These are phyloP conservation scores for Conopomorpha cramerella DNA, from an alignment of 1,140 invertebrate species.

Conservation along the genomic window DNA sequence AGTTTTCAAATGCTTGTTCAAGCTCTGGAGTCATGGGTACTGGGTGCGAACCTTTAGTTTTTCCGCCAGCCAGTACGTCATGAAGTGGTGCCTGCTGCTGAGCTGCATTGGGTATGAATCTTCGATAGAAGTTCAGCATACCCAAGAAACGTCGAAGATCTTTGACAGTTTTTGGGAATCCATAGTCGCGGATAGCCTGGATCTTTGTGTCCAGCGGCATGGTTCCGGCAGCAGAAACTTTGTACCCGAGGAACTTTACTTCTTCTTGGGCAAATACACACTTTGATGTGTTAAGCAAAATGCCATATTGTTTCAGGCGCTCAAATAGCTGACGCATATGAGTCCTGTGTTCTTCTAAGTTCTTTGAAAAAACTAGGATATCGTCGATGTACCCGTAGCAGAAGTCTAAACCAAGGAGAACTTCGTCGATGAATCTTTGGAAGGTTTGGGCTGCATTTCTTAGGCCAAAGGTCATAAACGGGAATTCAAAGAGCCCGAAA, in stretches of 20 bases:
- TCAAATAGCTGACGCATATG: constrained; percentile 10
- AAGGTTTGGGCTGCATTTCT: constrained; percentile 51
- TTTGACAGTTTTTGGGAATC: constrained; percentile 11
- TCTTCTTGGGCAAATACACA: constrained; percentile 21
- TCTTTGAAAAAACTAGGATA: constrained; percentile 41
- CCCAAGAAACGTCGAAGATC: constrained; percentile 21
- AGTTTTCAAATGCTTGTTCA: constrained; percentile 2
- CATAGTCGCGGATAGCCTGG: constrained; percentile 6
- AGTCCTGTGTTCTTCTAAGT: constrained; percentile 15
- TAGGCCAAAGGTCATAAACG: constrained; percentile 49
- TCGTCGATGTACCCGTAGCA: constrained; percentile 56
- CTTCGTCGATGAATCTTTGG: too few species aligned
- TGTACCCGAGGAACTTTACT: constrained; percentile 34
- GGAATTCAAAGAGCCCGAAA: too few species aligned
- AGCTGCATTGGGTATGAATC: constrained; percentile 22
- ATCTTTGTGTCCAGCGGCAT: constrained; percentile 2
- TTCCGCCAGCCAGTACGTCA: constrained; percentile 1
- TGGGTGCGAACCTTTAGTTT: constrained; percentile 1
- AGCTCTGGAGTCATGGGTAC: constrained; percentile 3
- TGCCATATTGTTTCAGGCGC: constrained; percentile 3
- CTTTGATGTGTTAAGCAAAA: constrained; percentile 11
- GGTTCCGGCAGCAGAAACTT: constrained; percentile 1
- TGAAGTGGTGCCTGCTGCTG: too few species aligned
- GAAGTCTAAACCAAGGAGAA: constrained; percentile 32
- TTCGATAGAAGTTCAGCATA: too few species aligned